These are phyloP conservation scores for Acrobeloides nanus DNA, from an alignment of 2,888 invertebrate genomes.

Conservation along the genomic window DNA sequence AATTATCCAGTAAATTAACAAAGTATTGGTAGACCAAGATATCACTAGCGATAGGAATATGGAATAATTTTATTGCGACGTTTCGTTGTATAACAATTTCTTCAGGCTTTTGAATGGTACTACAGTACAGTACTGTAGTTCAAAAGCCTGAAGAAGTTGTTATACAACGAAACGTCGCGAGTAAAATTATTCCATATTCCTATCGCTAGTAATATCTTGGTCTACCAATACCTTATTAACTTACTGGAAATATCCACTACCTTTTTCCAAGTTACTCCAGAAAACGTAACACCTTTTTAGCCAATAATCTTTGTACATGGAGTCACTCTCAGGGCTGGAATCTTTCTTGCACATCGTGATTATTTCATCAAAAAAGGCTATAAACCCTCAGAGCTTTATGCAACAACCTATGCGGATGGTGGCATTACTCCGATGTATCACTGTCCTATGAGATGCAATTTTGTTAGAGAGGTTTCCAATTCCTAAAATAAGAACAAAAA, in stretches of 20 bases:
- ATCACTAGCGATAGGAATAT: too few species aligned
- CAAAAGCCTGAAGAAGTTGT: too few species aligned
- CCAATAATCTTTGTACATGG: conserved; percentile 51
- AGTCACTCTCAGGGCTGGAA: conserved; percentile 42
- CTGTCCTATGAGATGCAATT: conserved; percentile 40
- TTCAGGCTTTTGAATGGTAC: too few species aligned
- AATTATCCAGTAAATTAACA: neutral
- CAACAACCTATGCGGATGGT: conserved; percentile 39
- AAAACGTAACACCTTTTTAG: conserved; percentile 7
- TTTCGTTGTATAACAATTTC: too few species aligned
- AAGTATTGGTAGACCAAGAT: too few species aligned
- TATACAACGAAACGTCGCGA: too few species aligned
- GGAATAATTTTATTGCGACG: too few species aligned
- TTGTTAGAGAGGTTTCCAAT: conserved; percentile 28
- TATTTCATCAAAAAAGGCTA: conserved; percentile 21
- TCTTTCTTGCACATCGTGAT: conserved; percentile 16
- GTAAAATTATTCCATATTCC: too few species aligned
- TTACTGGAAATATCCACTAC: neutral
- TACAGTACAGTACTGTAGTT: neutral
- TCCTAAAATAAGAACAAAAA: too few species aligned
- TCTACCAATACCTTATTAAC: too few species aligned
- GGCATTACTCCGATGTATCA: conserved; percentile 26
- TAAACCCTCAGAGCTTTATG: conserved; percentile 30
- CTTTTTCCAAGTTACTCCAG: conserved; percentile 2
- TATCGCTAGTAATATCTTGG: too few species aligned